phyloP scores from a whole-genome alignment of 2,113 vertebrate species.

The Lophochroa leadbeateri region DNA sequence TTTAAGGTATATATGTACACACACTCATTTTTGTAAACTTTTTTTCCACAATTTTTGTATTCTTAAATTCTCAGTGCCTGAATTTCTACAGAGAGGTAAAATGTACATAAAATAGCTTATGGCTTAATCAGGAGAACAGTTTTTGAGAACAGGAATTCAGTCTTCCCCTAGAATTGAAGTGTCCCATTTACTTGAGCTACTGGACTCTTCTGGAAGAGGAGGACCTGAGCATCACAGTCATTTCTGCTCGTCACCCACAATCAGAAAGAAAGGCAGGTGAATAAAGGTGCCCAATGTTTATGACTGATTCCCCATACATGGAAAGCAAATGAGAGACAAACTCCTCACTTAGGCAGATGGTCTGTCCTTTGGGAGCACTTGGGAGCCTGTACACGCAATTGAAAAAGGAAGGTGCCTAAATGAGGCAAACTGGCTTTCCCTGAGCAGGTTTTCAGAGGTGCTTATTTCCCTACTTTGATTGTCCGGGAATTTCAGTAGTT shows the following conservation, averaged over 20 bases:
- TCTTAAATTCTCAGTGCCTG: not conserved
- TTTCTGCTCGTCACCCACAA: not conserved
- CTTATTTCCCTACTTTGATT: not conserved
- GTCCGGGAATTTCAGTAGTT: not conserved
- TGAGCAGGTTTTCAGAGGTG: not conserved
- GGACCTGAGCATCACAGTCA: not conserved
- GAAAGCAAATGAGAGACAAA: not conserved
- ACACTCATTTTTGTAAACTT: not conserved
- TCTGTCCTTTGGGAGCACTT: slow-evolving; percentile 8
- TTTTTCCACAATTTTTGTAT: not conserved
- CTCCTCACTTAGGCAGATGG: not conserved
- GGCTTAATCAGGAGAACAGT: not conserved
- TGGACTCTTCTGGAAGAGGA: not conserved
- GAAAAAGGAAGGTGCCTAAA: slow-evolving; percentile 22
- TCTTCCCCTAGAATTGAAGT: not conserved
- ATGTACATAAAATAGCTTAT: not conserved
- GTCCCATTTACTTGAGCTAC: not conserved
- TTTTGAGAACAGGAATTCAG: not conserved
- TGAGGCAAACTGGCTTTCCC: not conserved
- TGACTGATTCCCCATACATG: not conserved
- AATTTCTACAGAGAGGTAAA: not conserved
- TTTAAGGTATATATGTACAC: too few species aligned
- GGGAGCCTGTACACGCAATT: not conserved
- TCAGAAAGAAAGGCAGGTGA: not conserved
- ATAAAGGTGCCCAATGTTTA: not conserved